These are phyloP conservation scores for Seriola quinqueradiata DNA, from an alignment of 2,113 vertebrate species.

Conservation along the genomic window DNA sequence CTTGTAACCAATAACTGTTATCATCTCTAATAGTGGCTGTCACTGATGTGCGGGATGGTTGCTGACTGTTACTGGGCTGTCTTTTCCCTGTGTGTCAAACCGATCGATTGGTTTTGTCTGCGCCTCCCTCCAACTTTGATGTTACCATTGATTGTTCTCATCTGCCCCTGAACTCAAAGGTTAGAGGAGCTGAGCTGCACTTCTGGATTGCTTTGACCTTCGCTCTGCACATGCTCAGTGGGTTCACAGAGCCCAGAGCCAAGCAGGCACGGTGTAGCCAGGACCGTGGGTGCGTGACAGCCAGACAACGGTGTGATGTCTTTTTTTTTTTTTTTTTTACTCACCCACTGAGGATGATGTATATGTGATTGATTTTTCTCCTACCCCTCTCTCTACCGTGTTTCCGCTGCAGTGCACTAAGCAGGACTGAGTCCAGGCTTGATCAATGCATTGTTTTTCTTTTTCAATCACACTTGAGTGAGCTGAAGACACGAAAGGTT, in stretches of 20 bases:
- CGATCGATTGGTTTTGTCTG: conserved; percentile 78
- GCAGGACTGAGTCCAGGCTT: conserved; percentile 80
- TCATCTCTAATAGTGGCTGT: conserved; percentile 35
- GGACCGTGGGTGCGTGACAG: conserved; percentile 80
- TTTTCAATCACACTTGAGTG: conserved; percentile 84
- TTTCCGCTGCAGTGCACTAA: conserved; percentile 81
- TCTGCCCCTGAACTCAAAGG: conserved; percentile 81
- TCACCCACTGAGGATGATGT: conserved; percentile 80
- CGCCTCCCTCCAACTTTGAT: conserved; percentile 80
- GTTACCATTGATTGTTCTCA: conserved; percentile 80
- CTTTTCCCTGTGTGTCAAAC: conserved; percentile 70
- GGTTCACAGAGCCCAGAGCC: conserved; percentile 68
- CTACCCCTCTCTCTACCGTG: conserved; percentile 70
- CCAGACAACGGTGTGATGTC: conserved; percentile 80
- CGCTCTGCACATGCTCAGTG: conserved; percentile 79
- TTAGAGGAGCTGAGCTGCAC: conserved; percentile 76
- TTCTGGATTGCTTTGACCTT: conserved; percentile 84
- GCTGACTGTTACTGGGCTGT: conserved; percentile 54
- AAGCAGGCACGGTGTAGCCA: conserved; percentile 72
- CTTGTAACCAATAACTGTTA: conserved; percentile 9
- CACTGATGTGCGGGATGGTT: conserved; percentile 44
- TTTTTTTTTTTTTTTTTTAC: conserved; percentile 67
- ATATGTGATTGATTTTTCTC: conserved; percentile 85
- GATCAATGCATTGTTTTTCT: conserved; percentile 87
- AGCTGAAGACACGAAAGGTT: conserved; percentile 83